Evolutionary conservation across 2,888 invertebrate species (phyloP).

Genomic region (Rhodophaea formosa): DNA sequence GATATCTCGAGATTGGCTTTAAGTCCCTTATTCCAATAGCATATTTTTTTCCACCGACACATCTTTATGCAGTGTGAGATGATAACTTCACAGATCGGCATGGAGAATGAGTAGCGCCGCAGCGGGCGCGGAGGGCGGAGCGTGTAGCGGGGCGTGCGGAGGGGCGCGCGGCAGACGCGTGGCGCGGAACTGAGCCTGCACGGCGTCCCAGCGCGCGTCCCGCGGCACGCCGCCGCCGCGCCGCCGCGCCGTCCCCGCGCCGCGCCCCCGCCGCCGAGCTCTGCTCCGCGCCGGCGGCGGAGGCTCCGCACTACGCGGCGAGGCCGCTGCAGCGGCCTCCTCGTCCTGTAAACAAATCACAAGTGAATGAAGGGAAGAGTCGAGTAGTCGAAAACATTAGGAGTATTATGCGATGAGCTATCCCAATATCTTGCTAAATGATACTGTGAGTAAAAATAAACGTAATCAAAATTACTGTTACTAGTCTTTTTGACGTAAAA

Average conservation of each 20-base stretch:
- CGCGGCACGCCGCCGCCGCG: constrained; percentile 29
- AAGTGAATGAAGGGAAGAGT: too few species aligned
- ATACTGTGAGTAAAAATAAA: too few species aligned
- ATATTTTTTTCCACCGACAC: too few species aligned
- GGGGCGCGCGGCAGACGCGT: constrained; percentile 28
- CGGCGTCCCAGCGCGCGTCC: constrained; percentile 62
- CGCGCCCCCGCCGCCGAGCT: constrained; percentile 19
- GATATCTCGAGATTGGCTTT: background rate
- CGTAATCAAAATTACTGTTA: too few species aligned
- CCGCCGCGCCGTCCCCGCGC: constrained; percentile 21
- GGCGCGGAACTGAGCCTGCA: constrained; percentile 63
- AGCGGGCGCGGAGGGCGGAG: constrained; percentile 38
- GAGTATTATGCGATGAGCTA: too few species aligned
- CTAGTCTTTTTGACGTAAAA: too few species aligned
- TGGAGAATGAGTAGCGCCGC: constrained; percentile 63
- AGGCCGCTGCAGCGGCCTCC: constrained; percentile 29
- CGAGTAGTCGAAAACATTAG: too few species aligned
- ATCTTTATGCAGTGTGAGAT: background rate
- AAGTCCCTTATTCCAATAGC: too few species aligned
- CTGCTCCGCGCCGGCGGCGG: constrained; percentile 12
- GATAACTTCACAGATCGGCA: constrained; percentile 42
- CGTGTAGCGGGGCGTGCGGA: constrained; percentile 26
- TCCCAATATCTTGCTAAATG: too few species aligned
- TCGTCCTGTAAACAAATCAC: constrained; percentile 37
- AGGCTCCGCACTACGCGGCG: constrained; percentile 16